Evolutionary conservation across 2,797 vertebrate species (phyloP), one percentile per base, ranked within the genome.

Genomic region (Typhlichthys subterraneus): DNA sequence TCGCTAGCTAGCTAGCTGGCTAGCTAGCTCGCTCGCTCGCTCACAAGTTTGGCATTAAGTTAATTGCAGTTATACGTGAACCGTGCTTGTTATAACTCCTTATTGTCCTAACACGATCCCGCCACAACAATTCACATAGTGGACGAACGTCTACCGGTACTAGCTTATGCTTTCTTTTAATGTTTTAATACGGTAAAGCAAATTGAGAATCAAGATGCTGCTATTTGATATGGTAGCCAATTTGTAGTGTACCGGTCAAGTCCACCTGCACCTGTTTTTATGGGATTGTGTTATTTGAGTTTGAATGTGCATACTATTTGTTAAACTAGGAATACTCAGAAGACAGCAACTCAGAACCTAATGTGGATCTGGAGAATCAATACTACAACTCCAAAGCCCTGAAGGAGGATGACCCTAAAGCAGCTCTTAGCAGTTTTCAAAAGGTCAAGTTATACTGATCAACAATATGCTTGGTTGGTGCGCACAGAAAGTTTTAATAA

Each of bases 341-440:
- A 86, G 94, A 96, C 86, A 97, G 94, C 79, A 96, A 97, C 79
- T 97, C 95, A 59, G 96, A 97, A 82, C 95, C 95, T 42, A 97
- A 96, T 81, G 95, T 95, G 73, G 94, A 97, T 90, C 85, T 97
- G 92, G 95, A 97, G 88, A 97, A 96, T 88, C 95, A 96, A 84
- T 97, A 97, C 85, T 97, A 97, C 85, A 96, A 98, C 88, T 98
- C 95, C 62, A 96, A 98, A 94, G 94, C 94, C 61, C 81, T 96
- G 88, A 98, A 97, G 84, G 95, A 97, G 86, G 95, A 97, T 85
- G 95, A 97, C 77, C 94, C 95, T 69, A 96, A 96, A 93, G 95
- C 93, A 55, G 94, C 94, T 15, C 91, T 97, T 76, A 94, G 93
- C 88, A 97, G 95, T 88, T 96, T 98, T 86, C 95, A 96, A 89